Conservation (phyloP, 1,140 invertebrate species). For the Chrysoperla carnea region DNA sequence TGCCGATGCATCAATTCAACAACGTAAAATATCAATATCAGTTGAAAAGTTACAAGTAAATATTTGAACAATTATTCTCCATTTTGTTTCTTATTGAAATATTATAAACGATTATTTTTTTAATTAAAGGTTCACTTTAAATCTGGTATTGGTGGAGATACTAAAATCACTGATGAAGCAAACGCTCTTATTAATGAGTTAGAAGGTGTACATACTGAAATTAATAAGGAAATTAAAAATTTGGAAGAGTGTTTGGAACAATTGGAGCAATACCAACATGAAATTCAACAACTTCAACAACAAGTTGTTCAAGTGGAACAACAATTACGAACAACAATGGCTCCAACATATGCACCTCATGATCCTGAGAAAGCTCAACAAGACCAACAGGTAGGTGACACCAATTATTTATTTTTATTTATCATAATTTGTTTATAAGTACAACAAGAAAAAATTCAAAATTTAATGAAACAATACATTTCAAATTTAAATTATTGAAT, state of each 20-base stretch:
- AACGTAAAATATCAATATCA: slow-evolving; percentile 78
- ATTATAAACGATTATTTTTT: slow-evolving; percentile 3
- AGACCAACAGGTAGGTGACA: slow-evolving; percentile 81
- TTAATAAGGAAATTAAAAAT: slow-evolving; percentile 49
- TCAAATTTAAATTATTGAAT: too few relatives aligned
- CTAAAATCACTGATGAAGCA: slow-evolving; percentile 51
- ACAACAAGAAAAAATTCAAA: too few relatives aligned
- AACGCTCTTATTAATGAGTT: slow-evolving; percentile 47
- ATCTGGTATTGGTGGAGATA: slow-evolving; percentile 61
- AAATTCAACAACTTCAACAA: slow-evolving; percentile 67
- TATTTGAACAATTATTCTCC: slow-evolving; percentile 3
- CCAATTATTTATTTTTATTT: not conserved
- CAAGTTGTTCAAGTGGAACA: slow-evolving; percentile 74
- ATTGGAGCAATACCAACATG: slow-evolving; percentile 74
- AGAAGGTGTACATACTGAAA: slow-evolving; percentile 40
- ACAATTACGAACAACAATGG: slow-evolving; percentile 58
- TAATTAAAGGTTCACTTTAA: slow-evolving; percentile 65
- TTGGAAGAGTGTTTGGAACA: slow-evolving; percentile 66
- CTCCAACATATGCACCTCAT: slow-evolving; percentile 62
- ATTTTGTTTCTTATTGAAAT: not conserved
- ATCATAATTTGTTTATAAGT: too few relatives aligned
- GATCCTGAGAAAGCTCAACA: slow-evolving; percentile 67
- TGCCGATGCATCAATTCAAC: slow-evolving; percentile 74
- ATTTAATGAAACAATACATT: too few relatives aligned
- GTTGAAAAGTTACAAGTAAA: slow-evolving; percentile 77